Evolutionary conservation across 2,888 invertebrate genomes (phyloP), one percentile per base, ranked within the genome.

Genomic region (Drosophila trichaetosa): DNA sequence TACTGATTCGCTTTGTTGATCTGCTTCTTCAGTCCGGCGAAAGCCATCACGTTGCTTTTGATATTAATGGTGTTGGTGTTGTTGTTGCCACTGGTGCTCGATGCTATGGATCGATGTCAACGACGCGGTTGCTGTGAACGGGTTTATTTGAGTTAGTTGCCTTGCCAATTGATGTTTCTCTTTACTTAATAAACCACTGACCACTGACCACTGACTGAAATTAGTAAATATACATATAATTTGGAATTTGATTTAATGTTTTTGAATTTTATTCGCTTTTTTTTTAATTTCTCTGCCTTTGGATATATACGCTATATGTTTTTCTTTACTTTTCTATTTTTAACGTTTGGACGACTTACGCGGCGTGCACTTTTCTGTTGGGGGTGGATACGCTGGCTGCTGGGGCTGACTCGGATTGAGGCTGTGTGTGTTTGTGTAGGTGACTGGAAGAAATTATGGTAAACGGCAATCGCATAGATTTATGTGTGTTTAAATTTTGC

Each of bases 1-100:
- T 99, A 99, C 98, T 99, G 99, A 95, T 99, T 99, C 89, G 99
- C 99, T 95, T 99, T 99, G 95, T 99, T 99, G 93, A 99, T 97
- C 94, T 99, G 99, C 94, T 99, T 99, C 94, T 98, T 99, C 87
- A 99, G 95, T 90, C 99, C 99, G 91, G 99, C 99, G 94, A 99
- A 98, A 94, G 99, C 99, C 99, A 99, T 99, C 83, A 82, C 90
- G 85, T n/a, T 82, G 80, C 73, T 62, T 65, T 73, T 69, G 33
- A 33, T 80, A 78, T 65, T 63, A 48, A 62, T 76, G 58, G 59
- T 61, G 67, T 18, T 58, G 65, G 11, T 52, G 57, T 21, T 76
- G 62, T 1, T 70, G 66, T 31, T 73, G 58, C 49, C 63, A 61
- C n/a, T 76, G 72, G 31, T 38, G 53, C 57, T 72, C 58, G 66